A percentile compares a stretch with the other conserved stretches of the same genome.
Evolutionary conservation across 2,113 vertebrate species (phyloP).

Genomic region (Salvelinus sp.): DNA sequence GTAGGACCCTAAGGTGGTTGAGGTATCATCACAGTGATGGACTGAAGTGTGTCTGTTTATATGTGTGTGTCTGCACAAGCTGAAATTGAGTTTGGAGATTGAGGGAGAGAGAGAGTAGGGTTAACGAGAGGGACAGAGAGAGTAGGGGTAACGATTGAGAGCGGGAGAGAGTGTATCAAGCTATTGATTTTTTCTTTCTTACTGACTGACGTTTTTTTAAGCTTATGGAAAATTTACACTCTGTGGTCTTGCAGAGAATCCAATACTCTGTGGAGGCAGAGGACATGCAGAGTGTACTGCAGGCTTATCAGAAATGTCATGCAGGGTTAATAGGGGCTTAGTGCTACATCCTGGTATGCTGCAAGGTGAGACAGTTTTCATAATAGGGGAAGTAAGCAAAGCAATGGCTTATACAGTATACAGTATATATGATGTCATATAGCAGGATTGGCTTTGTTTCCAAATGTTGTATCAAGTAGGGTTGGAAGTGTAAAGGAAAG

Average conservation of each 20-base stretch:
- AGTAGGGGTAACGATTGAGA: too few relatives aligned
- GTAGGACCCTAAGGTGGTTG: conserved; percentile 40
- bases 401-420: not conserved
- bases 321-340: conserved; percentile 14
- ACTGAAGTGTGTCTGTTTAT: conserved; percentile 2
- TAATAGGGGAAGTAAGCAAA: not conserved
- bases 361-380: conserved; percentile 20
- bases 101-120: not conserved
- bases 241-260: conserved; percentile 22
- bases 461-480: too few relatives aligned
- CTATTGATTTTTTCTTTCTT: not conserved
- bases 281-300: not conserved
- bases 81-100: conserved; percentile 2
- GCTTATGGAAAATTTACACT: conserved; percentile 21
- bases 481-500: too few relatives aligned
- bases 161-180: conserved; percentile 2
- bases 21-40: conserved; percentile 35
- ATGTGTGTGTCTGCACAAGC: not conserved
- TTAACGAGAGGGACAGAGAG: too few relatives aligned
- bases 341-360: not conserved
- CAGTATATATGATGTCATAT: not conserved
- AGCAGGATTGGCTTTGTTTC: not conserved
- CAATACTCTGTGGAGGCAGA: conserved; percentile 29
- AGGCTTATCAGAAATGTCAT: not conserved
- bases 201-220: conserved; percentile 24